Conservation (phyloP, 2,888 invertebrate genomes). For the Eristalinus sepulchralis region DNA sequence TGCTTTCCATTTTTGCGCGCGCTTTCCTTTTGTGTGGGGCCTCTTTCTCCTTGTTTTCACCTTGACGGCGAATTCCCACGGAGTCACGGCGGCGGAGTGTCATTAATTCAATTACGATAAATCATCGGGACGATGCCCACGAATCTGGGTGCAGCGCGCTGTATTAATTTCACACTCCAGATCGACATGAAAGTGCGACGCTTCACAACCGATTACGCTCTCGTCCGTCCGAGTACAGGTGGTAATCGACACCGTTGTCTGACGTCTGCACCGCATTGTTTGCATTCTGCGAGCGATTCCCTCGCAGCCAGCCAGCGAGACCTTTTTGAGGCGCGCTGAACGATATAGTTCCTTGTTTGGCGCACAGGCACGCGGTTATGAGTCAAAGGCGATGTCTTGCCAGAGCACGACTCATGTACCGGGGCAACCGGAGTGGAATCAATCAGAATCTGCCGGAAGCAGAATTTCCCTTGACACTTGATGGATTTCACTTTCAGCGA, state of each 20-base stretch:
- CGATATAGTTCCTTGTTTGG: not conserved
- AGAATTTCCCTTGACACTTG: not conserved
- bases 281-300: not conserved
- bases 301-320: not conserved
- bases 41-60: constrained; percentile 63
- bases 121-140: constrained; percentile 45
- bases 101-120: constrained; percentile 70
- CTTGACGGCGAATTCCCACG: constrained; percentile 67
- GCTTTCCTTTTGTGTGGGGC: constrained; percentile 66
- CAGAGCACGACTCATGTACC: not conserved
- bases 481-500: not conserved
- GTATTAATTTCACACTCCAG: constrained; percentile 62
- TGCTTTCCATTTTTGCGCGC: constrained; percentile 63
- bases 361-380: not conserved
- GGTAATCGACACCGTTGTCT: not conserved
- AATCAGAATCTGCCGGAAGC: not conserved
- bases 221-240: not conserved
- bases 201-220: constrained; percentile 21
- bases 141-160: constrained; percentile 41
- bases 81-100: constrained; percentile 66
- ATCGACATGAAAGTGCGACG: constrained; percentile 43
- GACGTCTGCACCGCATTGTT: constrained; percentile 5
- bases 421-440: not conserved
- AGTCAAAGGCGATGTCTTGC: not conserved
- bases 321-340: not conserved